Conservation (phyloP, 2,797 vertebrate genomes). For the Semotilus atromaculatus region DNA sequence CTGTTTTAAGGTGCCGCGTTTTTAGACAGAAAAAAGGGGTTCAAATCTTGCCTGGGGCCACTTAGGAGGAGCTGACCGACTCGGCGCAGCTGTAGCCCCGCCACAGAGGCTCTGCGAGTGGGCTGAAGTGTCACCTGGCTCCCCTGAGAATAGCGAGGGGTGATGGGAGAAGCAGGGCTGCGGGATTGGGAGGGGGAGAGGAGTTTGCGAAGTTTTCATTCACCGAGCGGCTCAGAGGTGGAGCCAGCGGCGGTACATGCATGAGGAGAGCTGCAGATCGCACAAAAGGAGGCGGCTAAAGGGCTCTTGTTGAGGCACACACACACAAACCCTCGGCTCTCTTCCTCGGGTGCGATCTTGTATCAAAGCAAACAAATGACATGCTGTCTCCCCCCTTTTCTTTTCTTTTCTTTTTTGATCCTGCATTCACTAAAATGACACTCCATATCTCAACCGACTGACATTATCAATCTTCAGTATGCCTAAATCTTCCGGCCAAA, state of each 20-base stretch:
- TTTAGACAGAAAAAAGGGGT: slow-evolving; percentile 43
- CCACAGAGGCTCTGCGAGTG: background rate
- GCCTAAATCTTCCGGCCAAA: slow-evolving; percentile 81
- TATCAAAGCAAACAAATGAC: slow-evolving; percentile 88
- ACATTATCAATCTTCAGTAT: slow-evolving; percentile 82
- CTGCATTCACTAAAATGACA: slow-evolving; percentile 82
- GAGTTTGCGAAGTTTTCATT: slow-evolving; percentile 53
- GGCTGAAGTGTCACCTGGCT: slow-evolving; percentile 50
- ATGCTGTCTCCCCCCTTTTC: slow-evolving; percentile 70
- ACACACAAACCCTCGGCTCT: slow-evolving; percentile 56
- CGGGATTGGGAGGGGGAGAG: slow-evolving; percentile 14
- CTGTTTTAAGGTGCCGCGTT: slow-evolving; percentile 66
- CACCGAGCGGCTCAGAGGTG: slow-evolving; percentile 42
- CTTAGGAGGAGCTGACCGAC: slow-evolving; percentile 37
- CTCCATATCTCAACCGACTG: slow-evolving; percentile 81
- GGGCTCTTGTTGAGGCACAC: slow-evolving; percentile 52
- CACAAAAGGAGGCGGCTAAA: slow-evolving; percentile 51
- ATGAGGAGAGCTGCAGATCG: slow-evolving; percentile 46
- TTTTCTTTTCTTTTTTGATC: slow-evolving; percentile 78
- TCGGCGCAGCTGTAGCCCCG: slow-evolving; percentile 35
- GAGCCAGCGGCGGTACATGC: slow-evolving; percentile 33
- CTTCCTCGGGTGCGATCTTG: slow-evolving; percentile 77
- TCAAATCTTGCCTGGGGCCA: slow-evolving; percentile 50
- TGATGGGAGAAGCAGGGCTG: slow-evolving; percentile 21
- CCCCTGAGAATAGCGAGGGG: slow-evolving; percentile 38